A percentile compares a stretch with the other conserved stretches of the same genome.
Evolutionary conservation across 2,113 vertebrate species (phyloP).

Genomic region (Arothron firmamentum): DNA sequence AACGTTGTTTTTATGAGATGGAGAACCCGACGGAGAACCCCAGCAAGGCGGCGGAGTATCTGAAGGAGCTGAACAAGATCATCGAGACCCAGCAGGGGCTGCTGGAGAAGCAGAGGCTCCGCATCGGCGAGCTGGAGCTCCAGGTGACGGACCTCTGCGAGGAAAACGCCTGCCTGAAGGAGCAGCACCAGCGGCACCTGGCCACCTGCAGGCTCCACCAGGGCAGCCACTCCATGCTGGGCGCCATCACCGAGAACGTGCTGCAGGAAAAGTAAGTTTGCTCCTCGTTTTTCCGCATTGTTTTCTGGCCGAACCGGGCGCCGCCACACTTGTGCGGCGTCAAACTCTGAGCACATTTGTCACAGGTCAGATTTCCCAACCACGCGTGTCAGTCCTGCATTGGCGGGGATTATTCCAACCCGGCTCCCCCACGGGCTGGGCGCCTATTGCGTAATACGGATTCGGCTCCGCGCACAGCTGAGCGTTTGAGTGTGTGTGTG

Average conservation of each 20-base stretch:
- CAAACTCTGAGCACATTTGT: background rate
- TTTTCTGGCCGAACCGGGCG: background rate
- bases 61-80: conserved; percentile 83
- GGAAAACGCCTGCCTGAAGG: conserved; percentile 82
- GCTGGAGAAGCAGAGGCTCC: conserved; percentile 83
- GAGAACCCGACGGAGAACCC: conserved; percentile 86
- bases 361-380: background rate
- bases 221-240: conserved; percentile 59
- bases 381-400: background rate
- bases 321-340: background rate
- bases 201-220: conserved; percentile 83
- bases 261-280: conserved; percentile 81
- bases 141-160: conserved; percentile 84
- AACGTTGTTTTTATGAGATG: conserved; percentile 75
- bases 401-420: conserved; percentile 28
- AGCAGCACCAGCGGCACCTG: conserved; percentile 89
- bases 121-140: conserved; percentile 87
- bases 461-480: conserved; percentile 7
- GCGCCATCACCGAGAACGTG: conserved; percentile 78
- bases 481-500: background rate
- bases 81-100: conserved; percentile 90
- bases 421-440: conserved; percentile 7
- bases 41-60: conserved; percentile 86
- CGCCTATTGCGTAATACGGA: conserved; percentile 43
- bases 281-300: background rate